Evolutionary conservation across 2,888 invertebrate species (phyloP).

Genomic region (Caenorhabditis macrosperma): DNA sequence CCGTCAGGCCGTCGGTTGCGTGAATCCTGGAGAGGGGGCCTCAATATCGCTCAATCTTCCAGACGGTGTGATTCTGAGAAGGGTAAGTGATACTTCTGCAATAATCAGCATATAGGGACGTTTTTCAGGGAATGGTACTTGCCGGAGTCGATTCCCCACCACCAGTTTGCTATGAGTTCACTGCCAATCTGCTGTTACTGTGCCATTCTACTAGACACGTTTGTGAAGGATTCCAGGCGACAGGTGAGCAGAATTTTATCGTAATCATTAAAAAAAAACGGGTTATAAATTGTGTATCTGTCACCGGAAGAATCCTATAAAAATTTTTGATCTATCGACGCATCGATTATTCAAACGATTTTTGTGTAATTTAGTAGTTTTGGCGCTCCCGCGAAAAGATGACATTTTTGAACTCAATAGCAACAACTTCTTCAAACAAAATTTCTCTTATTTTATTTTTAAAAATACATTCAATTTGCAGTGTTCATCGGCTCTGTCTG

Average conservation of each 20-base stretch:
- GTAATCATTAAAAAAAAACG: background rate
- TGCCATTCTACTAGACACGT: slow-evolving; percentile 80
- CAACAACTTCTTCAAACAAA: too few species aligned
- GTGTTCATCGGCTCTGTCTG: slow-evolving; percentile 95
- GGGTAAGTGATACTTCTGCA: slow-evolving; percentile 79
- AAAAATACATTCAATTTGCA: background rate
- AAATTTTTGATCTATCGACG: too few species aligned
- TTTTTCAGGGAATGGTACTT: slow-evolving; percentile 88
- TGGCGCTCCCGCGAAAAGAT: too few species aligned
- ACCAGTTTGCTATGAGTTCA: slow-evolving; percentile 80
- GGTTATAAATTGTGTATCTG: too few species aligned
- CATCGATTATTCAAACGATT: too few species aligned
- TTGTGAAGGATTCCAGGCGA: slow-evolving; percentile 84
- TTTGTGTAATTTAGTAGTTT: too few species aligned
- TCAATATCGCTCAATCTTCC: slow-evolving; percentile 85
- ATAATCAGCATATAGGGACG: too few species aligned
- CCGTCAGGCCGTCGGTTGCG: slow-evolving; percentile 90
- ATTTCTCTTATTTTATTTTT: background rate
- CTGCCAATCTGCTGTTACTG: slow-evolving; percentile 92
- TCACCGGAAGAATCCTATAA: too few species aligned
- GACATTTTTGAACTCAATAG: too few species aligned
- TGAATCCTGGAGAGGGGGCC: slow-evolving; percentile 92
- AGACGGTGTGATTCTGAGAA: slow-evolving; percentile 73
- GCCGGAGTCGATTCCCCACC: slow-evolving; percentile 82
- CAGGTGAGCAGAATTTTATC: slow-evolving; percentile 81